phyloP scores from a whole-genome alignment of 2,797 vertebrate genomes.

The Paedocypris micromegethes region DNA sequence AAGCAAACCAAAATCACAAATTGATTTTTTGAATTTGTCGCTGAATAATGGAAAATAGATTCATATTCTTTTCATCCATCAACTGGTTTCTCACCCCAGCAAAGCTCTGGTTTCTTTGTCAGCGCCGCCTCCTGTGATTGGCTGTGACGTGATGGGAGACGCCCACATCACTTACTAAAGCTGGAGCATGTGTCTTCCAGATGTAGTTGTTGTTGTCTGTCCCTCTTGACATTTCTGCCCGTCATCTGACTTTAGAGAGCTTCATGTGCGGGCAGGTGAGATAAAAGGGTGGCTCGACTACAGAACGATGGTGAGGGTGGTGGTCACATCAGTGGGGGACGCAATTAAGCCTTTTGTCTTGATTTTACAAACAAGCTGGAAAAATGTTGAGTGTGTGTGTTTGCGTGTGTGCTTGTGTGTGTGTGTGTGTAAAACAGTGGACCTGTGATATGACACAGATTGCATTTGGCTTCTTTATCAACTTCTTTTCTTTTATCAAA shows the following conservation, averaged over 20 bases:
- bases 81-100: no score
- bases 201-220: conserved; percentile 44
- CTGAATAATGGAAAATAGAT: no score
- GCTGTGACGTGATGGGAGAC: not conserved
- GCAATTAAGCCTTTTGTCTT: conserved; percentile 7
- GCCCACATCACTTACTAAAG: conserved; percentile 11
- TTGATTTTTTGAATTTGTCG: no score
- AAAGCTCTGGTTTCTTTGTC: not conserved
- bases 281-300: conserved; percentile 42
- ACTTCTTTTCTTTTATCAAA: no score
- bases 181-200: conserved; percentile 49
- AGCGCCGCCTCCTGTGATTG: not conserved
- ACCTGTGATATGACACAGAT: no score
- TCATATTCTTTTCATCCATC: no score
- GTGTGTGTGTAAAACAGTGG: no score
- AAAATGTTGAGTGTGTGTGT: not conserved
- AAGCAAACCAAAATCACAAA: no score
- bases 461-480: no score
- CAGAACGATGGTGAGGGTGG: conserved; percentile 21
- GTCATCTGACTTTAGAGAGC: conserved; percentile 30
- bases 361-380: conserved; percentile 3
- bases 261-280: conserved; percentile 1
- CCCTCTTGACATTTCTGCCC: conserved; percentile 31
- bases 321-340: not conserved
- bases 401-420: no score